phyloP scores from a whole-genome alignment of 2,797 vertebrate species.

The Lepidocolaptes lacrymiger region DNA sequence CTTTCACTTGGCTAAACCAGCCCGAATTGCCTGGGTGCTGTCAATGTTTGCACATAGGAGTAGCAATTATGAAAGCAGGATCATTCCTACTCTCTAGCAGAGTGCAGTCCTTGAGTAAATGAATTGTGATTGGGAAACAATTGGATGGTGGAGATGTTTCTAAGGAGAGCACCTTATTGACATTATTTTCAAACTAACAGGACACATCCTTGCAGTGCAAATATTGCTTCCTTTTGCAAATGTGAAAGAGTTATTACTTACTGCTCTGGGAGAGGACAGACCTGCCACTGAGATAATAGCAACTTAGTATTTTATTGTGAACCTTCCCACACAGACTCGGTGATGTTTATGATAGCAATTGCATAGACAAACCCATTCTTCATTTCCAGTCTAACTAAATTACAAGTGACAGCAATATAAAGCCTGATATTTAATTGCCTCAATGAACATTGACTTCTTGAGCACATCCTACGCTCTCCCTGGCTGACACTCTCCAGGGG shows the following conservation, averaged over 20 bases:
- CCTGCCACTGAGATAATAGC: slow-evolving; percentile 36
- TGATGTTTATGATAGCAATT: slow-evolving; percentile 44
- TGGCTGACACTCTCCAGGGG: not conserved
- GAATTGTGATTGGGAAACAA: slow-evolving; percentile 48
- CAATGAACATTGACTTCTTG: slow-evolving; percentile 28
- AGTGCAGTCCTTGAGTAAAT: slow-evolving; percentile 42
- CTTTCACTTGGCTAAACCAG: slow-evolving; percentile 63
- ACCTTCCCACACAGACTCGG: not conserved
- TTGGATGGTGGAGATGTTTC: slow-evolving; percentile 33
- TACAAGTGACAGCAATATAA: slow-evolving; percentile 55
- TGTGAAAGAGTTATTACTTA: slow-evolving; percentile 53
- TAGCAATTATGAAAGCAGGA: slow-evolving; percentile 24
- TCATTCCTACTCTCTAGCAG: not conserved
- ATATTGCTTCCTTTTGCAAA: slow-evolving; percentile 60
- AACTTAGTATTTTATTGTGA: slow-evolving; percentile 46
- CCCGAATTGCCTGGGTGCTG: slow-evolving; percentile 39
- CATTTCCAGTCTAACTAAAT: slow-evolving; percentile 56
- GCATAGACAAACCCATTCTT: slow-evolving; percentile 53
- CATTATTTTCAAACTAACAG: slow-evolving; percentile 63
- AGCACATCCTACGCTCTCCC: not conserved
- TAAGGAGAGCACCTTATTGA: slow-evolving; percentile 53
- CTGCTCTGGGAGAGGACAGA: slow-evolving; percentile 12
- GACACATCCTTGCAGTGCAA: slow-evolving; percentile 40
- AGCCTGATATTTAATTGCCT: slow-evolving; percentile 61
- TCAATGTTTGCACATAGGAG: not conserved